Evolutionary conservation across 2,797 vertebrate species (phyloP), one percentile per base, ranked within the genome.

Genomic region (Aphelocoma californica): DNA sequence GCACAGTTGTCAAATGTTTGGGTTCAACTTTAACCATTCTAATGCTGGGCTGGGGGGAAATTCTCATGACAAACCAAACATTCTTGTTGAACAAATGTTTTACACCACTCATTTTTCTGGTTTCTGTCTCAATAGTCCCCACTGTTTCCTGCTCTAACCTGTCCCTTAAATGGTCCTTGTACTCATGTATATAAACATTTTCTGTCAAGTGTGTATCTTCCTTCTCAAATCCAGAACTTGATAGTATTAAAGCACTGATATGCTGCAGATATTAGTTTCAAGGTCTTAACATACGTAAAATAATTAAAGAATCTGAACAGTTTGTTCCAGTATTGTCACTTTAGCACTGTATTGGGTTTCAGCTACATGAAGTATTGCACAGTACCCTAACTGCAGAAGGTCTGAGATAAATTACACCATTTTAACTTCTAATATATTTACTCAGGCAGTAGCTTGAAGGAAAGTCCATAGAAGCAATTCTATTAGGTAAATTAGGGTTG

Each of bases 391-490:
- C 50, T 75, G 40, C 77, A 86, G 44, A 88, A 96, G 85, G 28
- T 26, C 58, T n/a, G 73, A 84, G 32, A 90, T 32, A 91, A 81
- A 91, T 75, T 66, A 91, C 14, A 79, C n/a, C 62, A 79, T 38
- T 75, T 84, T 62, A 75, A 75, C 89, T 92, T 88, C 50, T 56
- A 93, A 90, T 62, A 82, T 88, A 75, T 70, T 93, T 93, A 90
- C 40, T 50, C 36, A 38, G 42, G 64, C 57, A 61, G 36, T 50
- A 78, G 66, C 78, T 90, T 81, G 62, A 73, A 93, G 67, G 29
- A 77, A 91, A 80, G 86, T 79, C 92, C 87, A 64, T 28, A 88
- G 51, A 58, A 84, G 60, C 32, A 91, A 81, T 81, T 86, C 47
- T 83, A 20, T 50, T 70, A 53, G 32, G 44, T 60, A 84, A 86